Evolutionary conservation across 1,140 invertebrate species (phyloP).

Genomic region (Lethocerus indicus): DNA sequence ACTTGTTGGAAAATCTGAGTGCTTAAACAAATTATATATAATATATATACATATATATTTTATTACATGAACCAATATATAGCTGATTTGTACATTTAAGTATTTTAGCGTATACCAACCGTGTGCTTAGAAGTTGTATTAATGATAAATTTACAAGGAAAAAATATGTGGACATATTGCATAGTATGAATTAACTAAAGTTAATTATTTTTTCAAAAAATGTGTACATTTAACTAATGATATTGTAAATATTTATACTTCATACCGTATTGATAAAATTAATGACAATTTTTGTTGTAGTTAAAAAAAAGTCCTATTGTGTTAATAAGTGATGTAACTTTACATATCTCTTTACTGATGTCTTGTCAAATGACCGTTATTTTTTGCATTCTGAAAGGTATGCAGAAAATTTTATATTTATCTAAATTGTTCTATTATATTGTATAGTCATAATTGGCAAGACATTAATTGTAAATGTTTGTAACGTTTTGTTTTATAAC

Average conservation of each 20-base stretch:
- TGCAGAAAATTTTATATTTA: slow-evolving; percentile 2
- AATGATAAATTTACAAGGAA: neutral
- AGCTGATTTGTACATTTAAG: neutral
- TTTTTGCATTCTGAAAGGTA: too few species aligned
- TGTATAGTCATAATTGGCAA: neutral
- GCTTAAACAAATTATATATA: neutral
- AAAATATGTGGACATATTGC: neutral
- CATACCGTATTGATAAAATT: neutral
- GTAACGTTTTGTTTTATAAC: slow-evolving; percentile 2
- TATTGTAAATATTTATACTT: slow-evolving; percentile 14
- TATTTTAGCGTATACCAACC: slow-evolving; percentile 10
- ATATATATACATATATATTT: slow-evolving; percentile 1
- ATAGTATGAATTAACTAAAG: slow-evolving; percentile 8
- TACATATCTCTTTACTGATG: slow-evolving; percentile 2
- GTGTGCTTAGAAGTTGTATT: slow-evolving; percentile 9
- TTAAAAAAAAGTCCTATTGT: slow-evolving; percentile 2
- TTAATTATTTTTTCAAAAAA: slow-evolving; percentile 14
- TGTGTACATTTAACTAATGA: slow-evolving; percentile 10
- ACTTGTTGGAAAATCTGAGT: too few species aligned
- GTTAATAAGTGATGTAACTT: slow-evolving; percentile 3
- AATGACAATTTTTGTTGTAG: slow-evolving; percentile 8
- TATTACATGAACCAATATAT: neutral
- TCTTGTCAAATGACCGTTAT: too few species aligned
- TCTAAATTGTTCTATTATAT: neutral
- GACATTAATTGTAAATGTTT: neutral